Evolutionary conservation across 2,888 invertebrate genomes (phyloP).

Genomic region (Synanthedon tipuliformis): DNA sequence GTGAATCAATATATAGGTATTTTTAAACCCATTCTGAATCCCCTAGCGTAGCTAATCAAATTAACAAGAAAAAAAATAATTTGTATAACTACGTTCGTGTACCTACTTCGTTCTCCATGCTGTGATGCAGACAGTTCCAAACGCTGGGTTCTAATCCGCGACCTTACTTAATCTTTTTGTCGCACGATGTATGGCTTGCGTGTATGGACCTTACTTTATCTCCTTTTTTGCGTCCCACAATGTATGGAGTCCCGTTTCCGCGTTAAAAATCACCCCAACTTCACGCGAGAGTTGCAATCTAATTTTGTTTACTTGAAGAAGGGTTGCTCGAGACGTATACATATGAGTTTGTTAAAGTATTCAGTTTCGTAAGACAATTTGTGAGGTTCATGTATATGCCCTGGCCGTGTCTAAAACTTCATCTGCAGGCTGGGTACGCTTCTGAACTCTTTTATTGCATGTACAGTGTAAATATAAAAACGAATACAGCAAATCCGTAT

Average conservation of each 20-base stretch:
- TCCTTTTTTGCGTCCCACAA: slow-evolving; percentile 2
- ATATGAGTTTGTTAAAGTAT: slow-evolving; percentile 29
- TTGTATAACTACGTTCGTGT: too few species aligned
- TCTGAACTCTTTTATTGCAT: too few species aligned
- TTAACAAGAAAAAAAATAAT: too few species aligned
- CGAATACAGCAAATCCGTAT: too few species aligned
- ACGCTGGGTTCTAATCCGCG: slow-evolving; percentile 17
- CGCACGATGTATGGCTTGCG: slow-evolving; percentile 14
- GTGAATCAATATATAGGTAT: too few species aligned
- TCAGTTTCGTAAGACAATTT: slow-evolving; percentile 14
- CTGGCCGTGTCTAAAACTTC: neutral
- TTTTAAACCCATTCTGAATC: too few species aligned
- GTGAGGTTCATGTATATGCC: neutral
- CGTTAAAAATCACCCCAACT: slow-evolving; percentile 5
- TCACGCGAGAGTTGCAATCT: slow-evolving; percentile 18
- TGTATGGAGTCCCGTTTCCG: slow-evolving; percentile 9
- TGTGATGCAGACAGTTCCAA: neutral
- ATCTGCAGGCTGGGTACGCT: neutral
- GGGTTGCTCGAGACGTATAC: slow-evolving; percentile 18
- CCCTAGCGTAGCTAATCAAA: too few species aligned
- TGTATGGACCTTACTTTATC: slow-evolving; percentile 18
- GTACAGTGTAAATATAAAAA: too few species aligned
- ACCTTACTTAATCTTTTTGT: slow-evolving; percentile 31
- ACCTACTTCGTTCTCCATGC: neutral
- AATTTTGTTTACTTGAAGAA: slow-evolving; percentile 21